Percentiles rank a stretch among this genome's conserved stretches.
Conservation (phyloP, 2,113 vertebrate species). For the Cebus imitator region DNA sequence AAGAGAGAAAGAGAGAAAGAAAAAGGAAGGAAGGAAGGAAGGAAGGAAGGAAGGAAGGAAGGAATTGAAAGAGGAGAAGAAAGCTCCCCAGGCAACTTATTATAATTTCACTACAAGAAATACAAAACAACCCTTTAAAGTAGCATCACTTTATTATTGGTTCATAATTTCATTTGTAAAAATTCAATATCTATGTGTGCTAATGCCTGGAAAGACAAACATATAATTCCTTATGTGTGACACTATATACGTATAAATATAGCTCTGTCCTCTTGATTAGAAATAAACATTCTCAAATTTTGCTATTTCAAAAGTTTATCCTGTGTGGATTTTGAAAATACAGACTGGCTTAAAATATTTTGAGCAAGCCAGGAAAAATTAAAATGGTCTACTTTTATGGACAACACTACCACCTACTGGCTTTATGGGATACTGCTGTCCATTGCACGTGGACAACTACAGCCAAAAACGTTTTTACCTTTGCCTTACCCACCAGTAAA, state of each 20-base stretch:
- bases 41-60: neutral
- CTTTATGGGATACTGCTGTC: neutral
- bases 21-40: no score
- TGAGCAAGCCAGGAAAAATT: neutral
- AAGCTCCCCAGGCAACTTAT: neutral
- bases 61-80: neutral
- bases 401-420: slow-evolving; percentile 59
- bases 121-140: neutral
- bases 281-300: neutral
- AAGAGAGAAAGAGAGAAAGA: no score
- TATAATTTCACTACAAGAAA: slow-evolving; percentile 12
- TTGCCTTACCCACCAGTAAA: neutral
- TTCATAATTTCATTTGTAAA: neutral
- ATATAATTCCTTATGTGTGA: neutral
- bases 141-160: neutral
- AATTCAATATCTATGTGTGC: neutral
- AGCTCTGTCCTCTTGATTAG: neutral
- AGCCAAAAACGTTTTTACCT: neutral
- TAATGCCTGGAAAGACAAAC: neutral
- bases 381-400: neutral
- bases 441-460: neutral
- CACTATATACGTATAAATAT: neutral
- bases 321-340: slow-evolving; percentile 5
- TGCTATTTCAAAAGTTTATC: neutral
- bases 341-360: neutral